These are phyloP conservation scores for Galerucella pusilla DNA, from an alignment of 2,888 invertebrate genomes.

Conservation along the genomic window DNA sequence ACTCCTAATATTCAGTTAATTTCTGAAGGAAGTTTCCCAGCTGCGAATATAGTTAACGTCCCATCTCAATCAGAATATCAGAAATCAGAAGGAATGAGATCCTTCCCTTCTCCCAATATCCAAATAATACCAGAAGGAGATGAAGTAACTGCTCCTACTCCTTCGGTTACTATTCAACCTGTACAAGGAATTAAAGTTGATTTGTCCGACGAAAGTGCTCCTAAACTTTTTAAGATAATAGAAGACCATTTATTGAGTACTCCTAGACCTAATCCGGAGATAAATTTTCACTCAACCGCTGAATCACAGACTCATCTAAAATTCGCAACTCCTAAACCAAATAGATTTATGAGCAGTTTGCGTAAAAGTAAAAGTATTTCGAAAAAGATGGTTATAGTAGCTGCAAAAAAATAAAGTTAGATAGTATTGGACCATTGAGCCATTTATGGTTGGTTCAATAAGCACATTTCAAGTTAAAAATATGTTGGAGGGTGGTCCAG, in stretches of 20 bases:
- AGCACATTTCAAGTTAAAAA: too few relatives aligned
- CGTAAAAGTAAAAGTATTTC: too few relatives aligned
- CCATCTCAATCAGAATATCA: too few relatives aligned
- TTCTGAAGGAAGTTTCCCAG: neutral
- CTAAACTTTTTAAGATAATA: neutral
- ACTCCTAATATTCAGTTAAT: too few relatives aligned
- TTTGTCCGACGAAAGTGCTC: neutral
- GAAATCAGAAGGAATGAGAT: too few relatives aligned
- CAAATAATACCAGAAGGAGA: neutral
- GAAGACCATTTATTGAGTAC: constrained; percentile 15
- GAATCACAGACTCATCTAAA: neutral
- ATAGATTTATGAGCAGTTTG: neutral
- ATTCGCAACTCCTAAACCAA: neutral
- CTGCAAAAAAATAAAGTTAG: too few relatives aligned
- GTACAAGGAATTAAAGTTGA: neutral
- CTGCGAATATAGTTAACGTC: neutral
- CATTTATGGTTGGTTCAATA: too few relatives aligned
- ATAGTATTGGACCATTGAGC: too few relatives aligned
- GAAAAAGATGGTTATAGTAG: too few relatives aligned
- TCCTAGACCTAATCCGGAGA: constrained; percentile 23
- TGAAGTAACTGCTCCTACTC: neutral
- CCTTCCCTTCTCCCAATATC: too few relatives aligned
- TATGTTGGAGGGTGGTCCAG: too few relatives aligned
- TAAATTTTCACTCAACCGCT: constrained; percentile 25
- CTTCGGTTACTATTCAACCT: neutral